These are phyloP conservation scores for Channa striata DNA, from an alignment of 2,797 vertebrate genomes.

Conservation along the genomic window DNA sequence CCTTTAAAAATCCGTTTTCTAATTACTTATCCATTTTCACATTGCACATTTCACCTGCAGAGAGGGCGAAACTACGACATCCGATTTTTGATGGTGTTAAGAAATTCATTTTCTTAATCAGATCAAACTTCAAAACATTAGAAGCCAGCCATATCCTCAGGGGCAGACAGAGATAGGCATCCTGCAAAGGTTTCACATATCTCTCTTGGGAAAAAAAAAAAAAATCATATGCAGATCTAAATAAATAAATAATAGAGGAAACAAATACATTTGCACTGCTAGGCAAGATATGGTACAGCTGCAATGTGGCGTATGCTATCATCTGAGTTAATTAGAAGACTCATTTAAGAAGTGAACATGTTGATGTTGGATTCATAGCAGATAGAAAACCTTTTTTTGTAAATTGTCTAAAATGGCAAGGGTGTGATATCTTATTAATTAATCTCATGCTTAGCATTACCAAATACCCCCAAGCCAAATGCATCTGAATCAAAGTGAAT, in stretches of 20 bases:
- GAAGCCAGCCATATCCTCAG: slow-evolving; percentile 54
- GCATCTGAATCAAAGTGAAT: slow-evolving; percentile 63
- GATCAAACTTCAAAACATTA: slow-evolving; percentile 76
- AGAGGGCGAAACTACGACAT: slow-evolving; percentile 50
- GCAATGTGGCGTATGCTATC: slow-evolving; percentile 63
- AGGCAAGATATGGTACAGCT: slow-evolving; percentile 66
- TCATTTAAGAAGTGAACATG: slow-evolving; percentile 77
- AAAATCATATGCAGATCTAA: slow-evolving; percentile 67
- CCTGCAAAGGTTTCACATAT: slow-evolving; percentile 59
- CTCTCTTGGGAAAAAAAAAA: slow-evolving; percentile 66
- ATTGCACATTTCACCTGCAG: slow-evolving; percentile 50
- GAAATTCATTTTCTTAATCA: slow-evolving; percentile 73
- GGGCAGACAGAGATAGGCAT: slow-evolving; percentile 68
- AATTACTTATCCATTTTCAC: slow-evolving; percentile 49
- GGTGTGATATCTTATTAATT: slow-evolving; percentile 82
- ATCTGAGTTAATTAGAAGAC: slow-evolving; percentile 73
- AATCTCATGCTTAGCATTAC: slow-evolving; percentile 75
- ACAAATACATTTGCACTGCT: slow-evolving; percentile 72
- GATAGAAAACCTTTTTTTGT: slow-evolving; percentile 53
- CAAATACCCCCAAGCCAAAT: slow-evolving; percentile 73
- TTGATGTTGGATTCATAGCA: slow-evolving; percentile 70
- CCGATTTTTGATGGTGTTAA: slow-evolving; percentile 52
- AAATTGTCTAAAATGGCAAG: slow-evolving; percentile 79
- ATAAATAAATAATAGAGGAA: slow-evolving; percentile 70
- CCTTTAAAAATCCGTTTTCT: slow-evolving; percentile 9